Percentiles rank a stretch among this genome's conserved stretches.
Conservation (phyloP, 2,797 vertebrate species). For the Paedocypris micromegethes region DNA sequence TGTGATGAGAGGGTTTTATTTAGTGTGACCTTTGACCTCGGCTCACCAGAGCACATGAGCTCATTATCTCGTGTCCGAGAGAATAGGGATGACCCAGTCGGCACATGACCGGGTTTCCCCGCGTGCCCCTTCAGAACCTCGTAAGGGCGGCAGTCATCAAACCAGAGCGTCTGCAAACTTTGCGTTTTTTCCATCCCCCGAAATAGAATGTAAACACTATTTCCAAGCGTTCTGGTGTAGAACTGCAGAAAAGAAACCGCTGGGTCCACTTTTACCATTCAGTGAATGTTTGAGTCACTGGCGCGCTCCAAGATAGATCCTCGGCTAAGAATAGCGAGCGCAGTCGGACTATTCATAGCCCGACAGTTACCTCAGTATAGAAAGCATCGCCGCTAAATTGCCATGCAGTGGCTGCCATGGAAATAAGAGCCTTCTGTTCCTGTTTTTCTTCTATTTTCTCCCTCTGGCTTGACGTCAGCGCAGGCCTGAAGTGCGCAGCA, state of each 20-base stretch:
- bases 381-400: constrained; percentile 22
- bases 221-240: neutral
- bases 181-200: too few species aligned
- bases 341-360: constrained; percentile 42
- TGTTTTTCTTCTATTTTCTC: constrained; percentile 39
- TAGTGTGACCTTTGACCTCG: constrained; percentile 20
- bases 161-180: too few species aligned
- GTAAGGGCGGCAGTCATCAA: too few species aligned
- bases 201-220: too few species aligned
- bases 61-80: constrained; percentile 26
- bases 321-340: constrained; percentile 38
- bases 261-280: constrained; percentile 15
- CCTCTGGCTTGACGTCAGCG: constrained; percentile 39
- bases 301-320: constrained; percentile 37
- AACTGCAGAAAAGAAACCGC: neutral
- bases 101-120: constrained; percentile 20
- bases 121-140: too few species aligned
- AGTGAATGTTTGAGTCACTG: constrained; percentile 27
- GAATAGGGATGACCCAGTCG: constrained; percentile 14
- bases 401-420: constrained; percentile 37
- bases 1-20: constrained; percentile 29
- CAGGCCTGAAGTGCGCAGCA: constrained; percentile 26
- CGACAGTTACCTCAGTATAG: constrained; percentile 35
- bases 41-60: constrained; percentile 5
- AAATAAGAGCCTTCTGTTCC: constrained; percentile 45